phyloP scores from a whole-genome alignment of 2,888 invertebrate genomes.

The Boloria euphrosyne region DNA sequence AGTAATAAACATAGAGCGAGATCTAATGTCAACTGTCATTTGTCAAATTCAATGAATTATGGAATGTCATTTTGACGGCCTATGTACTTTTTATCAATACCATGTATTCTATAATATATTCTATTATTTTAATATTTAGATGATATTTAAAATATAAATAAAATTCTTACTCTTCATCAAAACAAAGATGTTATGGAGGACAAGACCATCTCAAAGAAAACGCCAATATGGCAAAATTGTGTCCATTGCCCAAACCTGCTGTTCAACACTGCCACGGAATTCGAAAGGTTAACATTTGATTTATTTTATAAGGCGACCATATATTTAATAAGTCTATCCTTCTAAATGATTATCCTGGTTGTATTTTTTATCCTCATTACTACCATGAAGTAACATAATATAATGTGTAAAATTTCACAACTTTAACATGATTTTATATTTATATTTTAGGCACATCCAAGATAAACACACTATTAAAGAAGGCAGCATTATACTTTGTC shows the following conservation, averaged over 20 bases:
- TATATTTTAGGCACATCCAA: constrained; percentile 86
- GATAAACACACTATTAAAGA: constrained; percentile 91
- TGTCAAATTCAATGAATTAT: constrained; percentile 11
- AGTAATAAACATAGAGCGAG: no score
- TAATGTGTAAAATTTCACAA: not conserved
- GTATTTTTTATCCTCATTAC: no score
- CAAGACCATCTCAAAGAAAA: constrained; percentile 60
- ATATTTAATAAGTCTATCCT: not conserved
- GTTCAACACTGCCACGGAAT: constrained; percentile 82
- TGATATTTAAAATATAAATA: constrained; percentile 40
- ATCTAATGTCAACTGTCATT: not conserved
- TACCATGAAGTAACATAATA: not conserved
- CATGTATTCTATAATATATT: constrained; percentile 36
- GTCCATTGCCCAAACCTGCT: constrained; percentile 83
- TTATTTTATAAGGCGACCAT: not conserved
- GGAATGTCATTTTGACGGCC: constrained; percentile 29
- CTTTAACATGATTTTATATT: constrained; percentile 2
- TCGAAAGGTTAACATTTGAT: constrained; percentile 77
- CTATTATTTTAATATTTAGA: constrained; percentile 38
- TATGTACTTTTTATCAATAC: constrained; percentile 33
- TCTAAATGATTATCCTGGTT: not conserved
- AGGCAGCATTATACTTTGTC: constrained; percentile 93
- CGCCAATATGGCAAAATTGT: constrained; percentile 84
- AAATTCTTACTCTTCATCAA: constrained; percentile 26
- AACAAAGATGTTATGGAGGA: constrained; percentile 78